A percentile compares a stretch with the other conserved stretches of the same genome.
Conservation (phyloP, 2,888 invertebrate genomes). For the Dugesia japonica region DNA sequence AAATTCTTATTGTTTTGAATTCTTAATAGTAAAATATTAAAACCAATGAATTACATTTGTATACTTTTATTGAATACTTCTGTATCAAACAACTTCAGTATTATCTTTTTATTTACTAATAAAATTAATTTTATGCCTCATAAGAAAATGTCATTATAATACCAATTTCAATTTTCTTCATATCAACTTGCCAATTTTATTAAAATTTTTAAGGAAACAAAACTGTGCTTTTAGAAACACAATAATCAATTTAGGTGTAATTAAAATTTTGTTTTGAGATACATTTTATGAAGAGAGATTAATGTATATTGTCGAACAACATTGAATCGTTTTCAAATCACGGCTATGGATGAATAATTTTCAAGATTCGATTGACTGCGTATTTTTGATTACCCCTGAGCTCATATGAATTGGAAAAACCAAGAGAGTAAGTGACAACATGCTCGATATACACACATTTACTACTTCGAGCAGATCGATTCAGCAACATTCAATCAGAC, state of each 20-base stretch:
- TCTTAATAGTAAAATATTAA: too few species aligned
- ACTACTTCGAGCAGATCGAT: constrained; percentile 2
- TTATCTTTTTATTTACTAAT: too few species aligned
- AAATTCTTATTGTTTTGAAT: too few species aligned
- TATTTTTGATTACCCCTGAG: constrained; percentile 20
- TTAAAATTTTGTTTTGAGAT: constrained; percentile 13
- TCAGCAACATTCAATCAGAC: constrained; percentile 20
- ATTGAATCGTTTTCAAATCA: constrained; percentile 20
- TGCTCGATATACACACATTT: background rate
- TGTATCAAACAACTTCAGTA: too few species aligned
- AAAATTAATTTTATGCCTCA: too few species aligned
- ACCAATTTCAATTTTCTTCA: background rate
- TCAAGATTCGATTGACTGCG: constrained; percentile 20
- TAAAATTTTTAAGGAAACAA: background rate
- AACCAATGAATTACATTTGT: too few species aligned
- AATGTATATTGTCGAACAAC: constrained; percentile 16
- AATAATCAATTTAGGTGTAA: background rate
- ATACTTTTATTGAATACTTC: too few species aligned
- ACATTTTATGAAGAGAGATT: constrained; percentile 20
- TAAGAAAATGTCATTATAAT: background rate
- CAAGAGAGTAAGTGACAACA: constrained; percentile 14
- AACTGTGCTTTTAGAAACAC: background rate
- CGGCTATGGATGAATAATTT: constrained; percentile 13
- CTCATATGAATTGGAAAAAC: constrained; percentile 20
- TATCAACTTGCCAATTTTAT: background rate